These are phyloP conservation scores for Desoria tigrina DNA, from an alignment of 2,888 invertebrate genomes.

Conservation along the genomic window DNA sequence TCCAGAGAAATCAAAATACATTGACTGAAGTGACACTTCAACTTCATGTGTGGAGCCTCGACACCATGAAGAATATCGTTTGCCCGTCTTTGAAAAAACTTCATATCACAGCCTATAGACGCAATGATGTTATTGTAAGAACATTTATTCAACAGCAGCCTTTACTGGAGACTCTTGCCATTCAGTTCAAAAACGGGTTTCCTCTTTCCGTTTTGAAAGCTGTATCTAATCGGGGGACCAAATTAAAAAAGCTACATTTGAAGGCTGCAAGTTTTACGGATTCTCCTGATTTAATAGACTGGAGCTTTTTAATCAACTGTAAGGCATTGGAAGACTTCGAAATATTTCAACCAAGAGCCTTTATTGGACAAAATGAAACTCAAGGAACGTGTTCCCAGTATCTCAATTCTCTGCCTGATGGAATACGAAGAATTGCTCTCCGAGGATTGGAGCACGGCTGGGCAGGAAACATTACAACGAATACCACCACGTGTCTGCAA, in stretches of 20 bases:
- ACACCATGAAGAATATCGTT: slow-evolving; percentile 8
- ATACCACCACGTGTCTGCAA: slow-evolving; percentile 22
- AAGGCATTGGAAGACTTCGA: slow-evolving; percentile 13
- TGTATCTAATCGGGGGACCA: slow-evolving; percentile 9
- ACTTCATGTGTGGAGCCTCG: slow-evolving; percentile 22
- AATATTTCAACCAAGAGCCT: slow-evolving; percentile 21
- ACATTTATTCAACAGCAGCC: slow-evolving; percentile 22
- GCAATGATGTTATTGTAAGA: slow-evolving; percentile 14
- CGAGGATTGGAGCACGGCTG: slow-evolving; percentile 20
- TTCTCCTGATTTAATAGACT: slow-evolving; percentile 23
- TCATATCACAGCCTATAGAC: slow-evolving; percentile 5
- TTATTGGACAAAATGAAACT: slow-evolving; percentile 20
- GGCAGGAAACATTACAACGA: slow-evolving; percentile 18
- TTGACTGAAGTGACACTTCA: slow-evolving; percentile 21
- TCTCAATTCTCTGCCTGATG: slow-evolving; percentile 14
- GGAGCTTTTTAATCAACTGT: slow-evolving; percentile 18
- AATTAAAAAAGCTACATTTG: slow-evolving; percentile 9
- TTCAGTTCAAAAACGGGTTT: slow-evolving; percentile 26
- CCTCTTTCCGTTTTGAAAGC: slow-evolving; percentile 14
- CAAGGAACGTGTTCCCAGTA: slow-evolving; percentile 24
- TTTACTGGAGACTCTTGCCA: slow-evolving; percentile 19
- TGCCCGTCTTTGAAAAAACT: slow-evolving; percentile 24
- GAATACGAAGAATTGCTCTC: slow-evolving; percentile 14
- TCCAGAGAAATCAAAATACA: slow-evolving; percentile 7
- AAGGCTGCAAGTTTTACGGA: slow-evolving; percentile 23